phyloP scores from a whole-genome alignment of 2,113 vertebrate genomes.

The Pelecanoides urinatrix region DNA sequence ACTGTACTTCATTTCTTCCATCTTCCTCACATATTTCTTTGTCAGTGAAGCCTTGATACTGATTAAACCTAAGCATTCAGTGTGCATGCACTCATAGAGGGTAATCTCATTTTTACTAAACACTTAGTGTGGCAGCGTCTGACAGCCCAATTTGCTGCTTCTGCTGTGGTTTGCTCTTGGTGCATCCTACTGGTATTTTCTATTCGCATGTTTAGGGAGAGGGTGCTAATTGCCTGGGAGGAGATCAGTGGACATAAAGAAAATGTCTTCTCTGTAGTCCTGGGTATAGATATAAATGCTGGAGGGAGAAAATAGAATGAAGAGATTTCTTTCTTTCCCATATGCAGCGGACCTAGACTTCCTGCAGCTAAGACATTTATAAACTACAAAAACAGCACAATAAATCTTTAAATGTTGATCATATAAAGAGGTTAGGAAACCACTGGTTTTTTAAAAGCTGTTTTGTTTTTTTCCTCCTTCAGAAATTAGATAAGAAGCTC shows the following conservation, averaged over 20 bases:
- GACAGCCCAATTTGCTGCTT: background rate
- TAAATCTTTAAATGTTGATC: background rate
- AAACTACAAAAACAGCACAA: background rate
- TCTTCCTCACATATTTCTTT: background rate
- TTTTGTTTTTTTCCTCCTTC: background rate
- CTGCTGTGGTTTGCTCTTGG: background rate
- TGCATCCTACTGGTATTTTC: background rate
- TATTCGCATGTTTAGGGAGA: background rate
- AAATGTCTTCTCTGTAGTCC: background rate
- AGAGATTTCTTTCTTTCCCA: background rate
- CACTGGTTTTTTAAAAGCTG: background rate
- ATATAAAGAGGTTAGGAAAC: background rate
- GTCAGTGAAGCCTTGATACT: background rate
- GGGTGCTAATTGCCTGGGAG: background rate
- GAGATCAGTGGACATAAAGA: background rate
- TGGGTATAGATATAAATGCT: background rate
- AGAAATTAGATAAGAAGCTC: constrained; percentile 99
- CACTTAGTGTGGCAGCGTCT: background rate
- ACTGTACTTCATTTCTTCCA: background rate
- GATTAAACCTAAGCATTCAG: background rate
- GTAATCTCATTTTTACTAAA: background rate
- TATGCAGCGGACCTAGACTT: background rate
- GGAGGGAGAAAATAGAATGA: background rate
- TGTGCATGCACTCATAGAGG: background rate
- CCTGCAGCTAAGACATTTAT: background rate